Percentiles rank a stretch among this genome's conserved stretches.
Conservation (phyloP, 2,888 invertebrate species). For the Keiferia lycopersicella region DNA sequence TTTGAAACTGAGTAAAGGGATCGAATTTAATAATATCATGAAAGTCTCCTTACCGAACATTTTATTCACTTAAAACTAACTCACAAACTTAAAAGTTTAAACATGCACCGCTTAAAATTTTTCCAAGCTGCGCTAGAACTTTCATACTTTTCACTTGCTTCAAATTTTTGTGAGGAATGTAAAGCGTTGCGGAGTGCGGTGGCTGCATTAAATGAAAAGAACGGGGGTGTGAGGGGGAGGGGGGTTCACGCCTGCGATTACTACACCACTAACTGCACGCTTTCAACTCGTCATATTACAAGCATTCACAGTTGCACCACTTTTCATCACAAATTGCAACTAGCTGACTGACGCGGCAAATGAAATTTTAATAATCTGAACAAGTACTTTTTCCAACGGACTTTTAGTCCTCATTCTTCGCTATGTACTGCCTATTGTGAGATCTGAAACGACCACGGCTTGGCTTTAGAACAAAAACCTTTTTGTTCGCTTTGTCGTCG, state of each 20-base stretch:
- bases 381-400: too few relatives aligned
- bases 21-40: background rate
- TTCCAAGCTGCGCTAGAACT: background rate
- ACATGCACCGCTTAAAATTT: background rate
- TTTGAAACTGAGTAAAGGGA: slow-evolving; percentile 1
- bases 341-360: too few relatives aligned
- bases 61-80: slow-evolving; percentile 8
- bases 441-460: background rate
- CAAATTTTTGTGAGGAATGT: slow-evolving; percentile 1
- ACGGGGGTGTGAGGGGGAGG: background rate
- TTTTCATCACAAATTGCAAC: slow-evolving; percentile 1
- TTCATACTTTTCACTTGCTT: background rate
- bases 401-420: too few relatives aligned
- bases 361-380: too few relatives aligned
- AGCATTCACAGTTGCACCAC: background rate
- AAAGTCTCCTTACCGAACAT: background rate
- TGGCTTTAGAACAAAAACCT: background rate
- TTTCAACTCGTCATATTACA: slow-evolving; percentile 14
- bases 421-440: background rate
- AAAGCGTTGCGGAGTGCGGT: slow-evolving; percentile 11
- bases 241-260: slow-evolving; percentile 8
- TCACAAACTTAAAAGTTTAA: slow-evolving; percentile 11
- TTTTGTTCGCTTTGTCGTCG: background rate
- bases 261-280: slow-evolving; percentile 2
- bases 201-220: slow-evolving; percentile 14